Conservation (phyloP, 2,888 invertebrate species). For the Macaria notata region DNA sequence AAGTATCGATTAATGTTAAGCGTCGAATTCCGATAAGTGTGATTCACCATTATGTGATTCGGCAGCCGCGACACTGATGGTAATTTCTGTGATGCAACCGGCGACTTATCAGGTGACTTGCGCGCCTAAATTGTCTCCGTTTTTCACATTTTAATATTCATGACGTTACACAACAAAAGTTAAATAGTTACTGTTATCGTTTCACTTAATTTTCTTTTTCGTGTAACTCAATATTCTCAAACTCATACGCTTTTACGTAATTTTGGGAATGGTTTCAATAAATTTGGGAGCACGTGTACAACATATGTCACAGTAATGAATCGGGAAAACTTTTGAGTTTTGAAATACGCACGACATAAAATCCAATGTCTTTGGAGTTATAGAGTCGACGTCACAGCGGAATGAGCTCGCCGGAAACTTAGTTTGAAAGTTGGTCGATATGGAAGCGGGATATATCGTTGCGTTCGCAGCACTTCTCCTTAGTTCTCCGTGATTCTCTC, state of each 20-base stretch:
- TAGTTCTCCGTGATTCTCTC: constrained; percentile 47
- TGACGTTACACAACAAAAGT: constrained; percentile 33
- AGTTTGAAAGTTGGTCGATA: constrained; percentile 63
- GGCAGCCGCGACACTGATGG: constrained; percentile 20
- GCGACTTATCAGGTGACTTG: constrained; percentile 31
- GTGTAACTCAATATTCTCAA: constrained; percentile 32
- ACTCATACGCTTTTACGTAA: constrained; percentile 29
- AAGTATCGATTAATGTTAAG: constrained; percentile 22
- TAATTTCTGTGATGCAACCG: constrained; percentile 25
- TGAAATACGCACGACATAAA: constrained; percentile 38
- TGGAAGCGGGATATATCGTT: constrained; percentile 59
- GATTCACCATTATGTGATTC: constrained; percentile 25
- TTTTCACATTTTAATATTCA: constrained; percentile 34
- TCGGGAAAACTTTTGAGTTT: constrained; percentile 26
- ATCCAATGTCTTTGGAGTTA: constrained; percentile 49
- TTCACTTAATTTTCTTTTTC: constrained; percentile 34
- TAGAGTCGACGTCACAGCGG: constrained; percentile 56
- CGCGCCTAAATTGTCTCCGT: constrained; percentile 29
- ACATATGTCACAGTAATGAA: constrained; percentile 19
- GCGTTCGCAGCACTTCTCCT: constrained; percentile 57
- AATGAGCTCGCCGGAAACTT: constrained; percentile 56
- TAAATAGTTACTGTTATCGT: constrained; percentile 36
- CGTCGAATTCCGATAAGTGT: constrained; percentile 21
- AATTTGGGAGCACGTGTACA: constrained; percentile 15
- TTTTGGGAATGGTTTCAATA: constrained; percentile 25